These are phyloP conservation scores for Pygoscelis adeliae DNA, from an alignment of 2,113 vertebrate genomes.

Conservation along the genomic window DNA sequence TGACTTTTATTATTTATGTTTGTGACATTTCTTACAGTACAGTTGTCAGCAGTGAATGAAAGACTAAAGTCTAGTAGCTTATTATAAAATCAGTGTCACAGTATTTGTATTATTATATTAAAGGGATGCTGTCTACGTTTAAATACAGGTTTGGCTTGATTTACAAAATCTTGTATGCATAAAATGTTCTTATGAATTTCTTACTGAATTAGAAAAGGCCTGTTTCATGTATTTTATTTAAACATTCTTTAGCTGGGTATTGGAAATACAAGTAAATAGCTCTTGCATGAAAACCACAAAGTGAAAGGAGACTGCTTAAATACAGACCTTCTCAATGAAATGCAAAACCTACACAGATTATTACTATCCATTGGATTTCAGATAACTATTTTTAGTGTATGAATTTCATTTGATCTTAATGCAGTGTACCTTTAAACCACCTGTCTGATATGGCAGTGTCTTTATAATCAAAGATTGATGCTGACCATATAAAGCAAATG, in stretches of 20 bases:
- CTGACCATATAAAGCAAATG: neutral
- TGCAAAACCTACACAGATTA: neutral
- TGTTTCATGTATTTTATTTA: slow-evolving; percentile 15
- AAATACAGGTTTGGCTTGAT: slow-evolving; percentile 54
- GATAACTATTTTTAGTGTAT: neutral
- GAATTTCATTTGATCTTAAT: neutral
- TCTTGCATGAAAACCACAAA: slow-evolving; percentile 17
- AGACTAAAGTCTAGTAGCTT: slow-evolving; percentile 12
- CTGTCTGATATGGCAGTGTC: neutral
- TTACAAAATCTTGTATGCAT: slow-evolving; percentile 5
- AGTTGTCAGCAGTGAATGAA: slow-evolving; percentile 39
- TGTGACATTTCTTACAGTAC: slow-evolving; percentile 55
- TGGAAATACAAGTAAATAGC: slow-evolving; percentile 7
- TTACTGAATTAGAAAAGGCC: slow-evolving; percentile 1
- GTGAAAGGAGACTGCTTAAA: slow-evolving; percentile 17
- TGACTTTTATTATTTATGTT: slow-evolving; percentile 69
- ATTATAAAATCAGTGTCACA: slow-evolving; percentile 44
- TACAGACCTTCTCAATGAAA: neutral
- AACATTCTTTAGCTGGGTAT: neutral
- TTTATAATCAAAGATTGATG: neutral
- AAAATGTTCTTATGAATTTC: slow-evolving; percentile 28
- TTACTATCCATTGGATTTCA: neutral
- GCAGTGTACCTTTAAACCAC: slow-evolving; percentile 39
- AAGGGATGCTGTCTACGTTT: slow-evolving; percentile 22
- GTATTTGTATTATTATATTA: slow-evolving; percentile 11